Conservation (phyloP, 2,888 invertebrate genomes). For the Conomelus anceps region DNA sequence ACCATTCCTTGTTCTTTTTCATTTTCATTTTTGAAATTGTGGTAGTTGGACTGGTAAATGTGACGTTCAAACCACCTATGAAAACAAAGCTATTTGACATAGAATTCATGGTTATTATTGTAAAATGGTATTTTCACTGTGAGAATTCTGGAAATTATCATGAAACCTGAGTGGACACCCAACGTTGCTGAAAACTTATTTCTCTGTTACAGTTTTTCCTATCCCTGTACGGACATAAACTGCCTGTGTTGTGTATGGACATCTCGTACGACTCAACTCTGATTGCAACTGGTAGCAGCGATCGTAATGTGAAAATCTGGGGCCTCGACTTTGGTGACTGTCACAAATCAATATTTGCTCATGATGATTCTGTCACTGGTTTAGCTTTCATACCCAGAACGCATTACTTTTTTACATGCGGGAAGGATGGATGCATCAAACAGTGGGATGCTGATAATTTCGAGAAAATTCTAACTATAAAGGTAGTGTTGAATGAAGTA, state of each 20-base stretch:
- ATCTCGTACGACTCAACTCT: constrained; percentile 81
- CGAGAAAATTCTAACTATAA: constrained; percentile 79
- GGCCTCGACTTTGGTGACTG: constrained; percentile 99
- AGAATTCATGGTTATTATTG: too few relatives aligned
- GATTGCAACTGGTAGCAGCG: constrained; percentile 90
- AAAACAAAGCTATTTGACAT: too few relatives aligned
- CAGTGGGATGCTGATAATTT: constrained; percentile 96
- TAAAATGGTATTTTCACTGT: too few relatives aligned
- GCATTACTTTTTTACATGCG: constrained; percentile 87
- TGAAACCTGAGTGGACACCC: not conserved
- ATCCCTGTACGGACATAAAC: constrained; percentile 91
- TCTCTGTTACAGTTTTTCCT: constrained; percentile 67
- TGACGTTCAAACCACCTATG: too few relatives aligned
- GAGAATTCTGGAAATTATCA: too few relatives aligned
- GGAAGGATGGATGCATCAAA: constrained; percentile 90
- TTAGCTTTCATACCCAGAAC: constrained; percentile 84
- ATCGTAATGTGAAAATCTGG: constrained; percentile 95
- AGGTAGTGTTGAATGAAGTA: constrained; percentile 49
- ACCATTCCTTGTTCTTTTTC: too few relatives aligned
- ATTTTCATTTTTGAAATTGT: too few relatives aligned
- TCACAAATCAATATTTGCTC: constrained; percentile 90
- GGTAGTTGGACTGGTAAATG: too few relatives aligned
- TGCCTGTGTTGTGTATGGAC: constrained; percentile 89
- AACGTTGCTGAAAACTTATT: constrained; percentile 16
- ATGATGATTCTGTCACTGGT: constrained; percentile 89